phyloP scores from a whole-genome alignment of 2,888 invertebrate genomes.

The Fissipunctia ypsillon region DNA sequence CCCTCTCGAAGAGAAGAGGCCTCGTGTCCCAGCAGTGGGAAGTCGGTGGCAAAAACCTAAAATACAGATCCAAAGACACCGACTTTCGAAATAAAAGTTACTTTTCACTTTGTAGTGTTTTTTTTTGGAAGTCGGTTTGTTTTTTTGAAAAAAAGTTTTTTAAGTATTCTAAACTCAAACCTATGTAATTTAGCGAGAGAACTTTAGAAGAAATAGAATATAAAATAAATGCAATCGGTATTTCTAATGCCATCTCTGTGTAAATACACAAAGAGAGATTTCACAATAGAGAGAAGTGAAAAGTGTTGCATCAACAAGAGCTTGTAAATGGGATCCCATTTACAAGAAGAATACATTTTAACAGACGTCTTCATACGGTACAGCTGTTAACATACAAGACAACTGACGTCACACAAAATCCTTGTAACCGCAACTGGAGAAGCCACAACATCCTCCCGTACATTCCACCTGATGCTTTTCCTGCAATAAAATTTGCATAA shows the following conservation, averaged over 20 bases:
- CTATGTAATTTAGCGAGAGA: background rate
- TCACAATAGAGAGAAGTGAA: background rate
- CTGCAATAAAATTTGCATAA: slow-evolving; percentile 90
- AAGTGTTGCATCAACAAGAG: background rate
- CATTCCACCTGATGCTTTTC: slow-evolving; percentile 81
- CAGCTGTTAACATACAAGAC: slow-evolving; percentile 8
- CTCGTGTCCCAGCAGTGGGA: too few species aligned
- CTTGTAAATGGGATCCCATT: background rate
- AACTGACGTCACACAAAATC: background rate
- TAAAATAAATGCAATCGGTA: background rate
- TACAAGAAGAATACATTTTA: background rate
- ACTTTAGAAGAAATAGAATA: background rate
- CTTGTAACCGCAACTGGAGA: slow-evolving; percentile 18
- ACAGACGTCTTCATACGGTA: background rate
- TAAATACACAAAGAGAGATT: background rate
- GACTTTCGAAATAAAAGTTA: too few species aligned
- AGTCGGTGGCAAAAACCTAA: too few species aligned
- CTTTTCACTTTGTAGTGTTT: too few species aligned
- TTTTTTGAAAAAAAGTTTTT: too few species aligned
- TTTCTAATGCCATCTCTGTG: background rate
- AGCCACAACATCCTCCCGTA: slow-evolving; percentile 67
- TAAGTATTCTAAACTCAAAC: background rate
- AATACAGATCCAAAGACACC: too few species aligned
- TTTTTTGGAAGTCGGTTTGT: too few species aligned
- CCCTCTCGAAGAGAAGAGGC: too few species aligned